Percentiles rank a stretch among this genome's conserved stretches.
phyloP scores from a whole-genome alignment of 1,140 invertebrate species.

The Achroia grisella region DNA sequence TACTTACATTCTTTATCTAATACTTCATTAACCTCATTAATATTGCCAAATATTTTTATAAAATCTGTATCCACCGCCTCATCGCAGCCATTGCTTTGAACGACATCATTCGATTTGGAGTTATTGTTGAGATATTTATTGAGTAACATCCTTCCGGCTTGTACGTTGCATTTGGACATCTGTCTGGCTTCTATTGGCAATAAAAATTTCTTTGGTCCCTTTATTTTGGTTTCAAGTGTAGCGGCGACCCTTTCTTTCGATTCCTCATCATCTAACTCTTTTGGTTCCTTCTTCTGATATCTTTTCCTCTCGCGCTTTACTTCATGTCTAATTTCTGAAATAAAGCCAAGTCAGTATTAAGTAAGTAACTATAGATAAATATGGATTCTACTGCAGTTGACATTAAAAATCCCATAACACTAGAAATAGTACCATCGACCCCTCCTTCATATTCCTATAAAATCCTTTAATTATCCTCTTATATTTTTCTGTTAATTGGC shows the following conservation, averaged over 20 bases:
- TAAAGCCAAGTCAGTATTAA: not conserved
- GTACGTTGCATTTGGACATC: constrained; percentile 6
- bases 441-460: no score
- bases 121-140: constrained; percentile 14
- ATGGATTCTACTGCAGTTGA: no score
- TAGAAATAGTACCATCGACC: no score
- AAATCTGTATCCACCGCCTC: constrained; percentile 21
- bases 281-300: constrained; percentile 11
- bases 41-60: constrained; percentile 46
- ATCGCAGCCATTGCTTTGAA: not conserved
- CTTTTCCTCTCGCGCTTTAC: constrained; percentile 13
- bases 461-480: no score
- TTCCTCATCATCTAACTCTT: constrained; percentile 4
- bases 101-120: not conserved
- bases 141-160: constrained; percentile 22
- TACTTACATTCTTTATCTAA: constrained; percentile 54
- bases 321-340: constrained; percentile 18
- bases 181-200: constrained; percentile 25
- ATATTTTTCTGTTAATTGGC: no score
- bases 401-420: no score
- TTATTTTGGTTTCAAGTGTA: constrained; percentile 9
- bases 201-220: constrained; percentile 30
- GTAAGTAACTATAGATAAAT: no score
- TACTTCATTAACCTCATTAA: constrained; percentile 46
- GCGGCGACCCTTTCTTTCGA: constrained; percentile 4